Conservation (phyloP, 2,797 vertebrate species). For the Protosalanx chinensis region DNA sequence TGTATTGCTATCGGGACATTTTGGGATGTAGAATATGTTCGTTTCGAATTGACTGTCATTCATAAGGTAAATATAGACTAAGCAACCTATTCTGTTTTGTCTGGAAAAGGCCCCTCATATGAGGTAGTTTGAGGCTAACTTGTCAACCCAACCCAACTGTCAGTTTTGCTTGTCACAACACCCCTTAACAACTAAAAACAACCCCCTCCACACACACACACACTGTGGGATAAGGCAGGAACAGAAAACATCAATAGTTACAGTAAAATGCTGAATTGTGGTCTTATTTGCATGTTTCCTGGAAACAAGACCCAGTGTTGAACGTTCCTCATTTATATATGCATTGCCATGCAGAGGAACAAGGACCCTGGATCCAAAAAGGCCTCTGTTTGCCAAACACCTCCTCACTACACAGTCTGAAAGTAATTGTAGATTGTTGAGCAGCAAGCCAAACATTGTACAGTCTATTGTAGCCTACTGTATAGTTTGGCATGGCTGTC, state of each 20-base stretch:
- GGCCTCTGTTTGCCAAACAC: slow-evolving; percentile 54
- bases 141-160: slow-evolving; percentile 1
- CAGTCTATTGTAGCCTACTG: slow-evolving; percentile 50
- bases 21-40: not conserved
- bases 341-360: slow-evolving; percentile 64
- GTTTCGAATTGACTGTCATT: not conserved
- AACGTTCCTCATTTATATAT: slow-evolving; percentile 69
- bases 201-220: not conserved
- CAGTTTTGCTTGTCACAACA: slow-evolving; percentile 29
- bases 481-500: slow-evolving; percentile 39
- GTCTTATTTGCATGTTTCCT: slow-evolving; percentile 46
- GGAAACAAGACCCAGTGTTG: slow-evolving; percentile 46
- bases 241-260: slow-evolving; percentile 47
- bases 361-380: slow-evolving; percentile 53
- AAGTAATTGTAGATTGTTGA: slow-evolving; percentile 64
- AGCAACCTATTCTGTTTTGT: slow-evolving; percentile 8
- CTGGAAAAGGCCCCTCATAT: slow-evolving; percentile 19
- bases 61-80: not conserved
- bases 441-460: slow-evolving; percentile 54
- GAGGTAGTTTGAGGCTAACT: slow-evolving; percentile 11
- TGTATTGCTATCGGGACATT: not conserved
- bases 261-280: slow-evolving; percentile 40
- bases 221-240: not conserved
- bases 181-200: slow-evolving; percentile 31
- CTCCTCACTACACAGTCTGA: slow-evolving; percentile 61